Evolutionary conservation across 1,140 invertebrate genomes (phyloP).

Genomic region (Drosophila quadrilineata): DNA sequence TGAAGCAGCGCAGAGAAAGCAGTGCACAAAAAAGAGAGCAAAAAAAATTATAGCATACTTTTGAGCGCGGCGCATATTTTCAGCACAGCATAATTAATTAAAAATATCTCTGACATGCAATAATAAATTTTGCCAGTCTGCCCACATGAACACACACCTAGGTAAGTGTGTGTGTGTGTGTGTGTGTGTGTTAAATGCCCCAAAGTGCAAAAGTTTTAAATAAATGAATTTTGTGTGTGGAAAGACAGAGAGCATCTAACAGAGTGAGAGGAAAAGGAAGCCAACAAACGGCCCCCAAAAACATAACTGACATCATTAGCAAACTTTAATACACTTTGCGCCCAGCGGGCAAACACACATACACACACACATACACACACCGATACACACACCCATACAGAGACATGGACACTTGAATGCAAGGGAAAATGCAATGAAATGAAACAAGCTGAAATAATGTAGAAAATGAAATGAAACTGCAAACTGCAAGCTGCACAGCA

Average conservation of each 20-base stretch:
- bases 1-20: slow-evolving; percentile 41
- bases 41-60: slow-evolving; percentile 62
- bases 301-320: slow-evolving; percentile 76
- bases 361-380: slow-evolving; percentile 27
- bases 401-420: slow-evolving; percentile 24
- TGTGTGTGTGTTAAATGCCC: slow-evolving; percentile 26
- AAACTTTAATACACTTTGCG: slow-evolving; percentile 70
- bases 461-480: neutral
- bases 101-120: slow-evolving; percentile 73
- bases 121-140: slow-evolving; percentile 55
- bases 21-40: neutral
- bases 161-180: neutral
- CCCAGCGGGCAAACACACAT: slow-evolving; percentile 34
- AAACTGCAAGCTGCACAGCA: no score
- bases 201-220: slow-evolving; percentile 60
- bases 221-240: slow-evolving; percentile 61
- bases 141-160: no score
- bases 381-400: slow-evolving; percentile 10
- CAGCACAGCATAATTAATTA: slow-evolving; percentile 73
- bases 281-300: slow-evolving; percentile 36
- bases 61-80: slow-evolving; percentile 69
- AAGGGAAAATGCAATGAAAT: slow-evolving; percentile 25
- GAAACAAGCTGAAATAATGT: neutral
- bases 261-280: no score
- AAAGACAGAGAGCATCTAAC: no score